These are phyloP conservation scores for Andrena fulva DNA, from an alignment of 2,888 invertebrate species.

Conservation along the genomic window DNA sequence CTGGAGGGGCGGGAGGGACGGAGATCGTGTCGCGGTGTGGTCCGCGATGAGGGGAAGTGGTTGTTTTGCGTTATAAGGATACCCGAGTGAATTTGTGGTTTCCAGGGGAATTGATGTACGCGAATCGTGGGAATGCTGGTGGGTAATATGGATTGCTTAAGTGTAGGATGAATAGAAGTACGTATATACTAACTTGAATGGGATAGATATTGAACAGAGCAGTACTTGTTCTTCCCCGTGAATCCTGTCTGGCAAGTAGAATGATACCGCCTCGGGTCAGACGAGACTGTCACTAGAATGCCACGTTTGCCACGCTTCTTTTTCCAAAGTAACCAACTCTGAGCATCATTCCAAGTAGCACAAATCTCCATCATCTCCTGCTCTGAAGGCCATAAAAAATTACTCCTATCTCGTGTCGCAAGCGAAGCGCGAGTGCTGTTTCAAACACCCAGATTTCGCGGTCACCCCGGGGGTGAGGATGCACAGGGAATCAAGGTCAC, in stretches of 20 bases:
- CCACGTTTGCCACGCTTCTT: neutral
- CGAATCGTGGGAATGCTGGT: neutral
- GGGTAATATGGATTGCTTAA: neutral
- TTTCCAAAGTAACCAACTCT: neutral
- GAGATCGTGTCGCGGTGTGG: neutral
- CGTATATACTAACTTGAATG: too few relatives aligned
- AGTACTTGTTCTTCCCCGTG: neutral
- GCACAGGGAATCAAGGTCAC: conserved; percentile 76
- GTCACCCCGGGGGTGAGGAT: conserved; percentile 63
- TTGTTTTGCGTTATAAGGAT: neutral
- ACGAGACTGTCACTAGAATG: neutral
- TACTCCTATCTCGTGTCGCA: neutral
- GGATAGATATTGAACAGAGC: neutral
- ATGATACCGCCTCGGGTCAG: neutral
- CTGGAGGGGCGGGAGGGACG: neutral
- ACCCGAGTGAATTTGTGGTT: neutral
- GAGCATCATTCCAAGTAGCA: too few relatives aligned
- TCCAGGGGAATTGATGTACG: neutral
- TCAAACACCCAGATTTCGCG: conserved; percentile 51
- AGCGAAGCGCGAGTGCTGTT: neutral
- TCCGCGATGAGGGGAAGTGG: neutral
- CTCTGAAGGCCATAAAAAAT: too few relatives aligned
- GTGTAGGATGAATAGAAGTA: neutral
- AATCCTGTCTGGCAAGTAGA: neutral
- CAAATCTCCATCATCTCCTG: too few relatives aligned